A percentile compares a stretch with the other conserved stretches of the same genome.
Evolutionary conservation across 1,140 invertebrate species (phyloP).

Genomic region (Lethrus apterus): DNA sequence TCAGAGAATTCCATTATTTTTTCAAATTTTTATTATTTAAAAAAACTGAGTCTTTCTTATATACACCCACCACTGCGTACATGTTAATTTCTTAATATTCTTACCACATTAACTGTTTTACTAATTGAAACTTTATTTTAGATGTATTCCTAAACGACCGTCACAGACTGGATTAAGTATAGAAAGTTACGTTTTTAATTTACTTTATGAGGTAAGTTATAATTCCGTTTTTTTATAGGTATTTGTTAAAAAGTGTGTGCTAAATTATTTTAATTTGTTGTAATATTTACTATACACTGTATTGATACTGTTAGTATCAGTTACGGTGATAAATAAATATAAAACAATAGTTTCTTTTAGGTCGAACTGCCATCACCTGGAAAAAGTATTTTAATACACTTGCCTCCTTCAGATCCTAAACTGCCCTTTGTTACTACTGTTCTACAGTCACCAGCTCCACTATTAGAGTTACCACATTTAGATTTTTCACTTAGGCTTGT

Average conservation of each 20-base stretch:
- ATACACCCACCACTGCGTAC: too few species aligned
- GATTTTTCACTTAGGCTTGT: conserved; percentile 88
- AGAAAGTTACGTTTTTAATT: conserved; percentile 92
- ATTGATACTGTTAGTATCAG: background rate
- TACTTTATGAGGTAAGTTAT: conserved; percentile 85
- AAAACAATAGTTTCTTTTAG: conserved; percentile 56
- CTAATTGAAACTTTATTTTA: conserved; percentile 43
- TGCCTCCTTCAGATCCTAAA: conserved; percentile 65
- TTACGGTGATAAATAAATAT: background rate
- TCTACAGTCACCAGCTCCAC: conserved; percentile 62
- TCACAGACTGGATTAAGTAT: conserved; percentile 66
- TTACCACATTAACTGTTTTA: too few species aligned
- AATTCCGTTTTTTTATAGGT: too few species aligned
- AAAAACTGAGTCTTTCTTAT: too few species aligned
- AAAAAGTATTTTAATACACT: conserved; percentile 75
- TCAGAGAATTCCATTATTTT: too few species aligned
- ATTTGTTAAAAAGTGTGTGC: conserved; percentile 69
- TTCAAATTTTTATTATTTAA: too few species aligned
- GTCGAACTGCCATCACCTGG: conserved; percentile 72
- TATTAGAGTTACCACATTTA: conserved; percentile 81
- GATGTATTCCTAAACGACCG: conserved; percentile 66
- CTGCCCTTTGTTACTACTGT: conserved; percentile 59
- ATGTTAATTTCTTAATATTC: too few species aligned
- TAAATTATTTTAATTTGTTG: too few species aligned
- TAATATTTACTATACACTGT: too few species aligned